These are phyloP conservation scores for Rhombomys opimus DNA, from an alignment of 2,113 vertebrate genomes.

Conservation along the genomic window DNA sequence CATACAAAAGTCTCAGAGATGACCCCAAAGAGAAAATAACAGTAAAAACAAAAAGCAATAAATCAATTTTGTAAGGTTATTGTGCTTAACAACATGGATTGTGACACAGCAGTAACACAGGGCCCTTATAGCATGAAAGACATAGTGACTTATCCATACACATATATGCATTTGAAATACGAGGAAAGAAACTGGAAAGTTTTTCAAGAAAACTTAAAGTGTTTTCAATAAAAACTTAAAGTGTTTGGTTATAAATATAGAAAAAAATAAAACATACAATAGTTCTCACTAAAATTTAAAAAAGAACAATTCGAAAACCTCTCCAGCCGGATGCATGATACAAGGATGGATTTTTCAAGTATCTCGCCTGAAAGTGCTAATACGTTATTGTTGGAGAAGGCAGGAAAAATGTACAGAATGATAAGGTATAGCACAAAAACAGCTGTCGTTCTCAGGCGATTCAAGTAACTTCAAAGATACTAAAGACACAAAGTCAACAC, in stretches of 20 bases:
- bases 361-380: not conserved
- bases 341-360: constrained; percentile 20
- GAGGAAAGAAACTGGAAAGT: not conserved
- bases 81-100: not conserved
- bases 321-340: not conserved
- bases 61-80: not conserved
- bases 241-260: constrained; percentile 38
- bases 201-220: constrained; percentile 28
- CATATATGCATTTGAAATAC: not conserved
- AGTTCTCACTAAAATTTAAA: not conserved
- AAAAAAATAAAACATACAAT: not conserved
- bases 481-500: not conserved
- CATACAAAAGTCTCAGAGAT: not conserved
- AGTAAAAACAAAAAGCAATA: not conserved
- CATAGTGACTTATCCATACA: not conserved
- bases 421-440: not conserved
- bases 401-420: not conserved
- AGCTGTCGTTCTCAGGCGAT: not conserved
- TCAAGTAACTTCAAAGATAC: not conserved
- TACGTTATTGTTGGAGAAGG: not conserved
- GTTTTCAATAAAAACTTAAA: constrained; percentile 25
- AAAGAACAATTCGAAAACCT: constrained; percentile 65
- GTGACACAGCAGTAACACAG: constrained; percentile 29
- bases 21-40: not conserved
- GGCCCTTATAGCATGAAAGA: not conserved